These are phyloP conservation scores for Julus scanicus DNA, from an alignment of 2,888 invertebrate species.

Conservation along the genomic window DNA sequence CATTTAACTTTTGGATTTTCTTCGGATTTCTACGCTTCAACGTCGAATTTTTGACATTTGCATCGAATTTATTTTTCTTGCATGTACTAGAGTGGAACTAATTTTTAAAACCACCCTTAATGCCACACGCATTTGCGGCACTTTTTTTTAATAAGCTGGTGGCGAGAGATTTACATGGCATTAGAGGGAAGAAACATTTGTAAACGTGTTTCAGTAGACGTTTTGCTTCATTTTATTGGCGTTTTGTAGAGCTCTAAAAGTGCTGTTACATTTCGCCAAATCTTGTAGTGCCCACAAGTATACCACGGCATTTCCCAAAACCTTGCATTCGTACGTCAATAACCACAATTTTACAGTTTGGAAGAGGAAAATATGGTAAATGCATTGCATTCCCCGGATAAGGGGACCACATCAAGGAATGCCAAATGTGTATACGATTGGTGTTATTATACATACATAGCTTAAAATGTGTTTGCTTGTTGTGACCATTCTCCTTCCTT, in stretches of 20 bases:
- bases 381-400: too few relatives aligned
- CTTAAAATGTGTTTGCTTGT: too few relatives aligned
- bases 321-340: too few relatives aligned
- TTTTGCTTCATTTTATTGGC: neutral
- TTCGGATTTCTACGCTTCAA: too few relatives aligned
- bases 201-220: neutral
- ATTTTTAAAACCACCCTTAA: neutral
- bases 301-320: neutral
- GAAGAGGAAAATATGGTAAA: too few relatives aligned
- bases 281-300: too few relatives aligned
- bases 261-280: neutral
- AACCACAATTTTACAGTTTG: neutral
- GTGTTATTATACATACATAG: too few relatives aligned
- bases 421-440: too few relatives aligned
- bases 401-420: too few relatives aligned
- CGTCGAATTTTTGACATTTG: slow-evolving; percentile 1
- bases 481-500: too few relatives aligned
- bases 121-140: neutral
- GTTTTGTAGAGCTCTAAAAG: neutral
- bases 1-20: too few relatives aligned
- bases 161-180: slow-evolving; percentile 2
- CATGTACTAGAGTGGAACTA: neutral
- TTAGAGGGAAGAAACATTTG: neutral
- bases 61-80: neutral
- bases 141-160: slow-evolving; percentile 32